A percentile compares a stretch with the other conserved stretches of the same genome.
Conservation (phyloP, 2,797 vertebrate genomes). For the Alcedo atthis region DNA sequence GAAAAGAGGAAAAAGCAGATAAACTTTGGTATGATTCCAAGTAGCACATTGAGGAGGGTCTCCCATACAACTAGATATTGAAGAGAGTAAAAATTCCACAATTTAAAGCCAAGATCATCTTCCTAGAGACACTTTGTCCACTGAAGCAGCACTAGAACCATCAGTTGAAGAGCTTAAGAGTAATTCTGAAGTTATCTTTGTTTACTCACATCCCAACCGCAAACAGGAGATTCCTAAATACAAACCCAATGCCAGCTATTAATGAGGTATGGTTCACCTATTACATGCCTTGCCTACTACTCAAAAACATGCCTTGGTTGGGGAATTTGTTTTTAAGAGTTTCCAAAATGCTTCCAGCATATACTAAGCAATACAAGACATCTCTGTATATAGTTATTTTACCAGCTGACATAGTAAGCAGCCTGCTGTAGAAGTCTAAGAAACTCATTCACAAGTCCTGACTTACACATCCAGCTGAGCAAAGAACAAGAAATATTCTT, state of each 20-base stretch:
- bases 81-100: neutral
- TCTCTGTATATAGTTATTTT: neutral
- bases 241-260: neutral
- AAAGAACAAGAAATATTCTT: neutral
- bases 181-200: neutral
- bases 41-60: neutral
- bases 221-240: neutral
- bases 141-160: neutral
- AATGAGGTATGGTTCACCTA: neutral
- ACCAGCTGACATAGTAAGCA: neutral
- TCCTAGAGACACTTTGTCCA: neutral
- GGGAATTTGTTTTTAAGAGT: neutral
- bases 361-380: neutral
- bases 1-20: neutral
- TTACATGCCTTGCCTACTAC: neutral
- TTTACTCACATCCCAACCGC: neutral
- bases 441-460: neutral
- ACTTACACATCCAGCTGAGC: neutral
- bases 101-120: neutral
- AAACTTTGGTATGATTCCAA: neutral
- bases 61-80: neutral
- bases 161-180: neutral
- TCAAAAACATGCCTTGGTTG: neutral
- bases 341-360: neutral
- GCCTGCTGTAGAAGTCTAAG: neutral